Evolutionary conservation across 2,797 vertebrate species (phyloP).

Genomic region (Odontamblyopus lacepedii): DNA sequence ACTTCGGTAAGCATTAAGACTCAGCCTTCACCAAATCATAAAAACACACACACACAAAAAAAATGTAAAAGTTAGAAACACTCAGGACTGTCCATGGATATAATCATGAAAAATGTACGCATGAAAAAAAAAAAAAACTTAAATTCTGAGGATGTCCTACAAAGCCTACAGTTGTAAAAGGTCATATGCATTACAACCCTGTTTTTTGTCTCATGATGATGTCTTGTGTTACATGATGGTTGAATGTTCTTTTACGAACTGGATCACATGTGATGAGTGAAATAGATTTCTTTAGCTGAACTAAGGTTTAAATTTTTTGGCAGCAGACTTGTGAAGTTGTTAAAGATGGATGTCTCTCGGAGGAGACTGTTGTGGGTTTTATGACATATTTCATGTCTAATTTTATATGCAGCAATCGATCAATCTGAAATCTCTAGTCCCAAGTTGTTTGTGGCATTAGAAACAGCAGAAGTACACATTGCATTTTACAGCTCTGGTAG

Average conservation of each 20-base stretch:
- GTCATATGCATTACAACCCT: too few relatives aligned
- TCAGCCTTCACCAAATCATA: too few relatives aligned
- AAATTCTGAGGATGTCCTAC: too few relatives aligned
- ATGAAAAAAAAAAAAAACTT: too few relatives aligned
- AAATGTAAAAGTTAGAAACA: too few relatives aligned
- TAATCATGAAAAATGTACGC: too few relatives aligned
- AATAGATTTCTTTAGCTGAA: conserved; percentile 2
- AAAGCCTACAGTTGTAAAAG: too few relatives aligned
- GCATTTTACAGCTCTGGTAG: neutral
- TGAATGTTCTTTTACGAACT: neutral
- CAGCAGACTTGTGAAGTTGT: conserved; percentile 13
- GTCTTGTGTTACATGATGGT: neutral
- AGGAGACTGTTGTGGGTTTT: conserved; percentile 3
- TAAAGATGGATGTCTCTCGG: conserved; percentile 43
- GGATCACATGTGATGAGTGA: neutral
- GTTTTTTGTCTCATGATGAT: neutral
- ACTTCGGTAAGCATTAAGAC: neutral
- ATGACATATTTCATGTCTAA: conserved; percentile 31
- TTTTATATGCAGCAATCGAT: conserved; percentile 37
- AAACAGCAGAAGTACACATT: neutral
- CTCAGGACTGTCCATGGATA: too few relatives aligned
- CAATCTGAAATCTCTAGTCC: conserved; percentile 26
- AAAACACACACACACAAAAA: too few relatives aligned
- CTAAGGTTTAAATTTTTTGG: conserved; percentile 15
- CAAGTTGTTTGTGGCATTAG: conserved; percentile 5